A percentile compares a stretch with the other conserved stretches of the same genome.
Conservation (phyloP, 2,888 invertebrate genomes). For the Lepidocyrtoides sp. region DNA sequence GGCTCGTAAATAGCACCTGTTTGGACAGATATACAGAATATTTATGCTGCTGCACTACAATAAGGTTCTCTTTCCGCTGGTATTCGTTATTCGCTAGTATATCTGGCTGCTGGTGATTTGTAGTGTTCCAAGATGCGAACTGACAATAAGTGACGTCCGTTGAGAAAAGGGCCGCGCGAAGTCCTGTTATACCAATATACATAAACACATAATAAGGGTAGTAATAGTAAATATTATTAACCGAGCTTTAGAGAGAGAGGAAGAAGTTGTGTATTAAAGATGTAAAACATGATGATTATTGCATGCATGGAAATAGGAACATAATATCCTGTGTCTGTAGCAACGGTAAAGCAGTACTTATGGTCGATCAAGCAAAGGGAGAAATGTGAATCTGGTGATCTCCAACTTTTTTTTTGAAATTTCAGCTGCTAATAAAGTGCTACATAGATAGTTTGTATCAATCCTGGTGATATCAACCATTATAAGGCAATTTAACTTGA, state of each 20-base stretch:
- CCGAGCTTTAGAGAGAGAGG: not conserved
- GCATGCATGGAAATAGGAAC: too few species aligned
- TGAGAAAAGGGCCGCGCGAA: slow-evolving; percentile 63
- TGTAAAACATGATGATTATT: too few species aligned
- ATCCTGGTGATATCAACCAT: too few species aligned
- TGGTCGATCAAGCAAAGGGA: not conserved
- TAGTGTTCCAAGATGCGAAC: not conserved
- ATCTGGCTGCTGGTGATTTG: slow-evolving; percentile 38
- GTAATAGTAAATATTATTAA: not conserved
- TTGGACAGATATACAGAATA: not conserved
- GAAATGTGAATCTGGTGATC: too few species aligned
- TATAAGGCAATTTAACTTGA: too few species aligned
- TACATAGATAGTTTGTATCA: too few species aligned
- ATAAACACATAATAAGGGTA: slow-evolving; percentile 23
- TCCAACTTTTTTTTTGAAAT: too few species aligned
- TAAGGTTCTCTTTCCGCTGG: not conserved
- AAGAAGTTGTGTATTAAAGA: not conserved
- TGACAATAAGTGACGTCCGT: slow-evolving; percentile 69
- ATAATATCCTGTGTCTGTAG: too few species aligned
- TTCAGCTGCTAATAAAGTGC: not conserved
- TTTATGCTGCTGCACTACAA: not conserved
- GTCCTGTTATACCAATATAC: slow-evolving; percentile 14
- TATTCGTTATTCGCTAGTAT: not conserved
- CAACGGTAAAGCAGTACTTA: not conserved
- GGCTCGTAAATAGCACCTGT: not conserved